Percentiles rank a stretch among this genome's conserved stretches.
Conservation (phyloP, 2,113 vertebrate genomes). For the Atlantisia rogersi region DNA sequence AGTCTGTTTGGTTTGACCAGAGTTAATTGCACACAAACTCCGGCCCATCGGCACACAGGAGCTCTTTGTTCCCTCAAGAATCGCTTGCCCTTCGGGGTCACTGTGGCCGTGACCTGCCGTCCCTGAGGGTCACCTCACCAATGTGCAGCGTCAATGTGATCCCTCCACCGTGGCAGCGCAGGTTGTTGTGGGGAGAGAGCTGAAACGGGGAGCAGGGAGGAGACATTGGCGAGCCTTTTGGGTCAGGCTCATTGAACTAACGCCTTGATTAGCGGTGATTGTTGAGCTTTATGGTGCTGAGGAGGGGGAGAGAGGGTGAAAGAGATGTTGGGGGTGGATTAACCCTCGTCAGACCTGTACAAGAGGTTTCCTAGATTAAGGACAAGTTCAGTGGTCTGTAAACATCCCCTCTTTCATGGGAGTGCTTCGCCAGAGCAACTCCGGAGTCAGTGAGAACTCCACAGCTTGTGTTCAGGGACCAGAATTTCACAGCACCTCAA, state of each 20-base stretch:
- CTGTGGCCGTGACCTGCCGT: not conserved
- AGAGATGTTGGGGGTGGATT: conserved; percentile 49
- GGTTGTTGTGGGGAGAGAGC: not conserved
- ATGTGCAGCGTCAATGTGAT: conserved; percentile 4
- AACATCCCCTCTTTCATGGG: not conserved
- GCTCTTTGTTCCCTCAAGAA: conserved; percentile 55
- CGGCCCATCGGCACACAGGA: not conserved
- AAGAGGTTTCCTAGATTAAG: conserved; percentile 50
- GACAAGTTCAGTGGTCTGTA: conserved; percentile 6
- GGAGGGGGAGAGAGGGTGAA: not conserved
- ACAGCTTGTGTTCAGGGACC: not conserved
- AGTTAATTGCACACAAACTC: conserved; percentile 63
- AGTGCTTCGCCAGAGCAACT: not conserved
- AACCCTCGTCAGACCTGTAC: not conserved
- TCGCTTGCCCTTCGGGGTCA: conserved; percentile 41
- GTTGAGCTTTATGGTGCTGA: not conserved
- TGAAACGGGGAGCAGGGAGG: not conserved
- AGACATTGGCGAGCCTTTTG: not conserved
- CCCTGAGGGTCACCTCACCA: not conserved
- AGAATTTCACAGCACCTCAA: not conserved
- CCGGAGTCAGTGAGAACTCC: not conserved
- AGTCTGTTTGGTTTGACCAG: conserved; percentile 48
- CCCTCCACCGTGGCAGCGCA: not conserved
- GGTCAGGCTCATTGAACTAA: not conserved
- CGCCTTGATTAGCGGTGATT: conserved; percentile 24